These are phyloP conservation scores for Malaclemys terrapin DNA, from an alignment of 2,113 vertebrate genomes.

Conservation along the genomic window DNA sequence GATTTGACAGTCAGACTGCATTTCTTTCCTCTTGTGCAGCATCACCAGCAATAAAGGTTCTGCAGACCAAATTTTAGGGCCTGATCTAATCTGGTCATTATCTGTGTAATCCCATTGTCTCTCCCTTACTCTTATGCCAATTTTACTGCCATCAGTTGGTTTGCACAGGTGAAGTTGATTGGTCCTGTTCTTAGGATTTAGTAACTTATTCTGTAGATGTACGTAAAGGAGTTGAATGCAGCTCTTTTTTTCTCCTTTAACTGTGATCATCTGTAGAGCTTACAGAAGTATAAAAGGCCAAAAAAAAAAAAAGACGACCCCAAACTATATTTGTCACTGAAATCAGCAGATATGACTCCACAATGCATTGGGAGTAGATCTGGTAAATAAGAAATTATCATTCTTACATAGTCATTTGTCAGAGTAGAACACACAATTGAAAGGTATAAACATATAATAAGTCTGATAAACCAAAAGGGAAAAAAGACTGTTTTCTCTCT, in stretches of 20 bases:
- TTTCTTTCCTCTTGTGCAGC: background rate
- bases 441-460: background rate
- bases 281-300: background rate
- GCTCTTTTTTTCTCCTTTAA: background rate
- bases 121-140: background rate
- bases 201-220: background rate
- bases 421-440: background rate
- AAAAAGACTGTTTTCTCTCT: background rate
- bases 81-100: background rate
- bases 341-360: background rate
- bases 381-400: background rate
- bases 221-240: background rate
- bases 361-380: background rate
- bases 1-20: background rate
- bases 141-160: rapidly evolving
- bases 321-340: background rate
- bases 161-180: background rate
- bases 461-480: background rate
- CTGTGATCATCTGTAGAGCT: background rate
- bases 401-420: background rate
- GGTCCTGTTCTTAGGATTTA: background rate
- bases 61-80: background rate
- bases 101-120: background rate
- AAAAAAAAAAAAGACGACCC: background rate
- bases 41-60: background rate